phyloP scores from a whole-genome alignment of 92 coral and sea anemone genomes.

The Phenganax subtilis region DNA sequence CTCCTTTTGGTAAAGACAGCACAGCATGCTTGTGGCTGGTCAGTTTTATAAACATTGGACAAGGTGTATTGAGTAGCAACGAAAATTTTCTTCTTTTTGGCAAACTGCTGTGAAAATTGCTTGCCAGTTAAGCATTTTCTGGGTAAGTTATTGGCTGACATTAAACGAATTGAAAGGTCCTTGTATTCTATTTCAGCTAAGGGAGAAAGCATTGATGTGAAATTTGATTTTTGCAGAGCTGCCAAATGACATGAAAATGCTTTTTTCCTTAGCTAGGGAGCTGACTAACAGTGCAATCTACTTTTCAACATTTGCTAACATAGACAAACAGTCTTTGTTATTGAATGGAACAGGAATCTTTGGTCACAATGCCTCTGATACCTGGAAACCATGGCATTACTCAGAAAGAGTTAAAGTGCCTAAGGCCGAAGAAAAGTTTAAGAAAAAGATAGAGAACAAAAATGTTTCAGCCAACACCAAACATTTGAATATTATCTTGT shows the following conservation, averaged over 20 bases:
- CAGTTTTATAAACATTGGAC: slow-evolving; percentile 41
- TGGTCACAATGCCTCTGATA: slow-evolving; percentile 38
- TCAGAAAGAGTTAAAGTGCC: slow-evolving; percentile 13
- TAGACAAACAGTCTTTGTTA: not conserved
- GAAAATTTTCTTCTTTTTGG: slow-evolving; percentile 51
- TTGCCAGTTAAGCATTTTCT: slow-evolving; percentile 45
- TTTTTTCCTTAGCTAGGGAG: slow-evolving; percentile 44
- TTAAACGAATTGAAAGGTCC: slow-evolving; percentile 33
- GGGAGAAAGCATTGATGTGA: slow-evolving; percentile 23
- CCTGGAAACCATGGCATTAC: slow-evolving; percentile 47
- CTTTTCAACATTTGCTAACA: slow-evolving; percentile 41
- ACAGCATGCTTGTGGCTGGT: slow-evolving; percentile 47
- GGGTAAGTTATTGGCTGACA: slow-evolving; percentile 16
- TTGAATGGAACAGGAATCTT: slow-evolving; percentile 27
- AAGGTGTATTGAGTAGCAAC: slow-evolving; percentile 44
- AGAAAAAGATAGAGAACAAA: not conserved
- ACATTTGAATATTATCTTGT: not conserved
- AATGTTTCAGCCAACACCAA: slow-evolving; percentile 14
- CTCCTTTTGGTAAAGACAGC: slow-evolving; percentile 48
- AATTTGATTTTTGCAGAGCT: slow-evolving; percentile 46
- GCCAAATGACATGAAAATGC: slow-evolving; percentile 52
- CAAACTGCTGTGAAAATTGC: slow-evolving; percentile 48
- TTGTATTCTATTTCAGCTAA: slow-evolving; percentile 30
- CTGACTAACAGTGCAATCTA: slow-evolving; percentile 48
- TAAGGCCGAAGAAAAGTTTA: slow-evolving; percentile 23